Percentiles rank a stretch among this genome's conserved stretches.
Conservation (phyloP, 2,113 vertebrate species). For the Trematocara zebra region DNA sequence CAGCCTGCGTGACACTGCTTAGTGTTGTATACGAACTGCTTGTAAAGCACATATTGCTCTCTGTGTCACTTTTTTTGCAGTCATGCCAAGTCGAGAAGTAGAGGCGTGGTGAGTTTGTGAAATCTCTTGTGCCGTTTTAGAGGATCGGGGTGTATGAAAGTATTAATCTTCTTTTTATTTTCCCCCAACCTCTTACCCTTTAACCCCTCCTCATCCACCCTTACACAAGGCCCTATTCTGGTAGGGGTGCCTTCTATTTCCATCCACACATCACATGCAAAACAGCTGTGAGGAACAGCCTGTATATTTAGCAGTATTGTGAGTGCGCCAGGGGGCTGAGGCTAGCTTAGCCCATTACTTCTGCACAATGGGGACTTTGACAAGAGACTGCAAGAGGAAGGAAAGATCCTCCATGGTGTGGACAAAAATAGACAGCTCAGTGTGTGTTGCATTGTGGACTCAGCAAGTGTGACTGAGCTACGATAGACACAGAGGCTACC, state of each 20-base stretch:
- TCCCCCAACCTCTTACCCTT: not conserved
- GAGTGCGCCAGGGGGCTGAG: constrained; percentile 56
- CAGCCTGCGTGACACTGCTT: not conserved
- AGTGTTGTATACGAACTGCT: not conserved
- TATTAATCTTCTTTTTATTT: not conserved
- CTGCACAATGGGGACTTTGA: constrained; percentile 73
- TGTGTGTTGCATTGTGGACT: constrained; percentile 41
- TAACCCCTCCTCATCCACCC: not conserved
- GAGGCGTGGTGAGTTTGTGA: not conserved
- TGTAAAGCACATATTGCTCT: not conserved
- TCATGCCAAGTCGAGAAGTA: not conserved
- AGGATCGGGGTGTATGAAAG: not conserved
- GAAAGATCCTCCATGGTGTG: constrained; percentile 48
- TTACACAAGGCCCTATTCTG: constrained; percentile 55
- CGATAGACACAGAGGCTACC: constrained; percentile 25
- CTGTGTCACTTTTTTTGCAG: not conserved
- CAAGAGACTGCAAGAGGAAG: constrained; percentile 58
- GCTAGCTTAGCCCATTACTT: constrained; percentile 64
- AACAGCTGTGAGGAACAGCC: constrained; percentile 74
- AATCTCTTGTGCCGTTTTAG: not conserved
- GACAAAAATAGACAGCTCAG: constrained; percentile 60
- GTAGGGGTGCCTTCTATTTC: constrained; percentile 63
- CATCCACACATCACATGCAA: constrained; percentile 76
- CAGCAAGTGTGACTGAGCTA: constrained; percentile 39
- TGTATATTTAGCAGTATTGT: constrained; percentile 73